Conservation (phyloP, 1,140 invertebrate species). For the Dinoponera quadriceps region DNA sequence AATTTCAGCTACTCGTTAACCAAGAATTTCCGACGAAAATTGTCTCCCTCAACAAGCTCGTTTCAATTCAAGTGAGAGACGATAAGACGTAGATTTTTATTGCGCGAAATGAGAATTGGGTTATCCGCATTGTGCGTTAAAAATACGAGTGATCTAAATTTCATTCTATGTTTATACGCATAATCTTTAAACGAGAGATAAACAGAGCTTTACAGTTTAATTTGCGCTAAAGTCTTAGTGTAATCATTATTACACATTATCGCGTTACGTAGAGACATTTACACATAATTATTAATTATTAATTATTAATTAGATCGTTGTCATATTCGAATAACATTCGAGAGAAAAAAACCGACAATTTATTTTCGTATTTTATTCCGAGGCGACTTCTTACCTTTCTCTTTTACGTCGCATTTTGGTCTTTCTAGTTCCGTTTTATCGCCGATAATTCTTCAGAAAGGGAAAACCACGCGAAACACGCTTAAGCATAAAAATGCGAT, state of each 20-base stretch:
- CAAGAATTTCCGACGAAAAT: too few species aligned
- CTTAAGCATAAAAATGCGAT: neutral
- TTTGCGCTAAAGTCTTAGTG: neutral
- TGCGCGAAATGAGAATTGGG: too few species aligned
- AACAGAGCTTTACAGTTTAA: too few species aligned
- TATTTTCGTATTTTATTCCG: neutral
- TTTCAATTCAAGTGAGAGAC: too few species aligned
- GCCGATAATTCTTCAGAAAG: neutral
- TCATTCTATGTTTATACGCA: neutral
- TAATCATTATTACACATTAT: conserved; percentile 20
- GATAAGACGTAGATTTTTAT: too few species aligned
- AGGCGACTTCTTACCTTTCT: neutral
- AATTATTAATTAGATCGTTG: too few species aligned
- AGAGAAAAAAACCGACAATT: too few species aligned
- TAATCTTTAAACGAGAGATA: too few species aligned
- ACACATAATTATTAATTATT: too few species aligned
- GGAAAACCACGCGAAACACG: neutral
- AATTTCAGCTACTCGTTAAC: neutral
- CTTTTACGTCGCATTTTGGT: neutral
- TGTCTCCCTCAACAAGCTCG: too few species aligned
- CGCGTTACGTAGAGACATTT: neutral
- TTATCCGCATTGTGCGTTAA: neutral
- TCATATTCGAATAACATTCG: neutral
- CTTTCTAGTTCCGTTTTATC: neutral
- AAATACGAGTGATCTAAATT: neutral